These are phyloP conservation scores for Nasonovia ribisnigri DNA, from an alignment of 2,888 invertebrate genomes.

Conservation along the genomic window DNA sequence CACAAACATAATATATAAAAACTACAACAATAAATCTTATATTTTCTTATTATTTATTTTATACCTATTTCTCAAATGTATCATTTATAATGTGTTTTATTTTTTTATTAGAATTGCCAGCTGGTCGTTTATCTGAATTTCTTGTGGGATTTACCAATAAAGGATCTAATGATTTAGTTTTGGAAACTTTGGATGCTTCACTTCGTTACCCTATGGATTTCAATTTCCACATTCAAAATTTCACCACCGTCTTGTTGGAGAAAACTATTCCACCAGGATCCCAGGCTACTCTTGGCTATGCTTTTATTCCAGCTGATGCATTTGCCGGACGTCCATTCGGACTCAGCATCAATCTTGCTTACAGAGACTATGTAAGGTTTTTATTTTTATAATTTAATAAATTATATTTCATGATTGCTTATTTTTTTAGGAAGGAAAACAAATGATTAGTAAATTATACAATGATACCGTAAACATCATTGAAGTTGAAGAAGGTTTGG, in stretches of 20 bases:
- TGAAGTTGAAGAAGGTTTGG: constrained; percentile 96
- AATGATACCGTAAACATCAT: constrained; percentile 97
- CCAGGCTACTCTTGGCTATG: constrained; percentile 95
- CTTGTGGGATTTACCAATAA: constrained; percentile 97
- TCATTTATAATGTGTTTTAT: neutral
- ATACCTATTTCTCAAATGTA: neutral
- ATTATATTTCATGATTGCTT: constrained; percentile 19
- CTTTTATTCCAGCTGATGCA: constrained; percentile 95
- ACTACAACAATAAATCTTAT: neutral
- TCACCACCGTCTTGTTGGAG: constrained; percentile 90
- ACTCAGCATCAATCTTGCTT: constrained; percentile 90
- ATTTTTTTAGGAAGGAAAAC: constrained; percentile 74
- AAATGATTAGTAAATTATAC: constrained; percentile 90
- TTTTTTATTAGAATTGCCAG: constrained; percentile 81
- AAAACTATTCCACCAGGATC: constrained; percentile 89
- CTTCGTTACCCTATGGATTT: constrained; percentile 99
- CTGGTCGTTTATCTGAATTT: constrained; percentile 92
- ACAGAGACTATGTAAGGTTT: constrained; percentile 80
- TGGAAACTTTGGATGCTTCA: constrained; percentile 95
- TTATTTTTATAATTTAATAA: constrained; percentile 31
- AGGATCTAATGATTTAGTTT: constrained; percentile 88
- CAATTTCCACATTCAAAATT: constrained; percentile 98
- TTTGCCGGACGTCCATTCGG: constrained; percentile 98
- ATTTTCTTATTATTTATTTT: neutral
- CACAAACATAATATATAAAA: neutral